Evolutionary conservation across 2,113 vertebrate genomes (phyloP).

Genomic region (Oncorhynchus tshawytscha): DNA sequence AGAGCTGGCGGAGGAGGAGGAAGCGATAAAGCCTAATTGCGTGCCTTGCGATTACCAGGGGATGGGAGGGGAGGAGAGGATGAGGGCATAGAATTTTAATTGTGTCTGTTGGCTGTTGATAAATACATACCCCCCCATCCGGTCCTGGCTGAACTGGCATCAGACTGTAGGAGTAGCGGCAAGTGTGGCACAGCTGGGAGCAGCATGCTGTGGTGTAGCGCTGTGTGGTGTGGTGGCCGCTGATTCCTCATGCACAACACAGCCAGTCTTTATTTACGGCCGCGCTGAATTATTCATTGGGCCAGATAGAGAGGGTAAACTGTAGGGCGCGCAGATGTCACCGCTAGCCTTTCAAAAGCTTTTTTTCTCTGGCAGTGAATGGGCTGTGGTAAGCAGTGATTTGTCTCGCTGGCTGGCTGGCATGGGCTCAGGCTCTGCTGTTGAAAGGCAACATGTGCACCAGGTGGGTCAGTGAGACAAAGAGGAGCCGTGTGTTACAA

Average conservation of each 20-base stretch:
- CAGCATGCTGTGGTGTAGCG: not conserved
- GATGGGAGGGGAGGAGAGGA: conserved; percentile 16
- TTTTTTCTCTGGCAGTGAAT: conserved; percentile 26
- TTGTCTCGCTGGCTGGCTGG: conserved; percentile 3
- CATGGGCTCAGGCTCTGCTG: too few relatives aligned
- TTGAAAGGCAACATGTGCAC: too few relatives aligned
- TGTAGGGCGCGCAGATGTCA: conserved; percentile 36
- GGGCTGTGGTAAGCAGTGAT: conserved; percentile 6
- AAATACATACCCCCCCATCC: conserved; percentile 21
- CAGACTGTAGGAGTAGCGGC: too few relatives aligned
- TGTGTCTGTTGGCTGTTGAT: conserved; percentile 43
- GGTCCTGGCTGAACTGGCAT: not conserved
- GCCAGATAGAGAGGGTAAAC: conserved; percentile 35
- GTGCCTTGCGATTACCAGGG: conserved; percentile 32
- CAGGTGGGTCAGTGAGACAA: too few relatives aligned
- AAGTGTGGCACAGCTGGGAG: too few relatives aligned
- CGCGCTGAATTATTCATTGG: conserved; percentile 36
- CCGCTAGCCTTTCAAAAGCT: conserved; percentile 14
- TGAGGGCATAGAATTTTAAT: conserved; percentile 33
- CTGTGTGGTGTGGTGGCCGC: conserved; percentile 2
- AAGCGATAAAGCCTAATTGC: conserved; percentile 37
- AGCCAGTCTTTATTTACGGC: conserved; percentile 30
- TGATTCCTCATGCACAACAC: conserved; percentile 8
- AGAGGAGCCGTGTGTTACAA: too few relatives aligned
- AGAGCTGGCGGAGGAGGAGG: not conserved